Percentiles rank a stretch among this genome's conserved stretches.
Evolutionary conservation across 2,797 vertebrate species (phyloP).

Genomic region (Phoebastria nigripes): DNA sequence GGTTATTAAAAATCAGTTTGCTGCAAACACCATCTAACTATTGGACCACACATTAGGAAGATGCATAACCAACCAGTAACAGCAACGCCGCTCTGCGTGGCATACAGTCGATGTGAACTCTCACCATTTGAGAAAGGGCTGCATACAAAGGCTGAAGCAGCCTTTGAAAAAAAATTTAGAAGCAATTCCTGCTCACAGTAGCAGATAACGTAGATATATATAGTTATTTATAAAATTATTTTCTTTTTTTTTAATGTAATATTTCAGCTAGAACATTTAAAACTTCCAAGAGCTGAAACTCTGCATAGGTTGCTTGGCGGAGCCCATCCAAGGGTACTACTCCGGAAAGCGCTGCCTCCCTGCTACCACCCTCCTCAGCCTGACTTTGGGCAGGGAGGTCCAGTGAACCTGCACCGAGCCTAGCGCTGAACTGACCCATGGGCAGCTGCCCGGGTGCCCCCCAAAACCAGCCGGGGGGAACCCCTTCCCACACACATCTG

Average conservation of each 20-base stretch:
- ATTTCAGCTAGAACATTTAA: background rate
- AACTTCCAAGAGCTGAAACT: background rate
- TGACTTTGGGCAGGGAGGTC: background rate
- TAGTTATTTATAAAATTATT: background rate
- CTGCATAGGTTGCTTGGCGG: accelerated
- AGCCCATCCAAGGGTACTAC: background rate
- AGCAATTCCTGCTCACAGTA: background rate
- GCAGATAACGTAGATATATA: accelerated
- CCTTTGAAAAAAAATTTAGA: accelerated
- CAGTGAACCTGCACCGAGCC: background rate
- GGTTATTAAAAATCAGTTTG: background rate
- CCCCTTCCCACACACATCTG: background rate
- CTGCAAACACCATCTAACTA: background rate
- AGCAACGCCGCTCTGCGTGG: background rate
- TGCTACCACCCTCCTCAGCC: background rate
- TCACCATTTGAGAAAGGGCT: background rate
- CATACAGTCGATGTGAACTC: background rate
- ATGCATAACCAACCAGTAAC: background rate
- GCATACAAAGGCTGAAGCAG: accelerated
- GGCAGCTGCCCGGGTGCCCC: background rate
- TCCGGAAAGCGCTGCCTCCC: background rate
- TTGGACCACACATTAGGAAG: background rate
- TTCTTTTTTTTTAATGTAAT: background rate
- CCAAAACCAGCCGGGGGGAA: background rate
- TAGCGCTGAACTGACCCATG: accelerated